Base-by-base conservation (phyloP, 2,113 vertebrate genomes). In the Pogonocichla stellata region DNA sequence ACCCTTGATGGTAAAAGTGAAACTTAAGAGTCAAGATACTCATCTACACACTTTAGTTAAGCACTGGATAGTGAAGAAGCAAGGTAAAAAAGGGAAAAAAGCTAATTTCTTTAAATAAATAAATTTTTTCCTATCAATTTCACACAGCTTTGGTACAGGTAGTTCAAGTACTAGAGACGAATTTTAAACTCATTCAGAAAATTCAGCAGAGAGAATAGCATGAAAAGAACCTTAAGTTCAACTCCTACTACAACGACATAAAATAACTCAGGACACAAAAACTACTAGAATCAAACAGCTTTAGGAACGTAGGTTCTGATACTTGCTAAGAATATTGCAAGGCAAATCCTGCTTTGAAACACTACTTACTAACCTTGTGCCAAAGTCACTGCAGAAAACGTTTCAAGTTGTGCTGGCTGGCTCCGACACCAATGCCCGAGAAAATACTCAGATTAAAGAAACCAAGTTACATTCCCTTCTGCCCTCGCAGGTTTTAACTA, bases 311-410 rank as follows among this genome's bases (percentile, higher is more conserved):
- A 18, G 36, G 53, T 67, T 61, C 66, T 24, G 19, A 0, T 22
- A 80, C 8, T 54, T 45, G 61, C 58, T 24, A 34, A 64, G 28
- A 75, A 36, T 2, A 61, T 48, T 5, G 8, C 48, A n/a, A 36
- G 40, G 53, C 13, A 81, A 95, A 56, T 36, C 80, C 50, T 48
- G 80, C 73, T 81, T 31, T 8, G 43, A 75, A 91, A 71, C 86
- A 47, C 40, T 14, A 81, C 80, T 92, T 67, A 51, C 95, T 97
- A 91, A 97, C 95, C 96, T 97, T 97, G 96, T 82, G 87, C 87
- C 94, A 96, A 96, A 97, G 95, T 96, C 96, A 97, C 93, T 93
- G 94, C 95, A 93, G 91, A 89, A 84, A 92, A 80, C 72, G 61
- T 33, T 88, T 48, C 86, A 33, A 93, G 80, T 80, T 19, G 40